phyloP scores from a whole-genome alignment of 2,113 vertebrate genomes.

The Conger conger region DNA sequence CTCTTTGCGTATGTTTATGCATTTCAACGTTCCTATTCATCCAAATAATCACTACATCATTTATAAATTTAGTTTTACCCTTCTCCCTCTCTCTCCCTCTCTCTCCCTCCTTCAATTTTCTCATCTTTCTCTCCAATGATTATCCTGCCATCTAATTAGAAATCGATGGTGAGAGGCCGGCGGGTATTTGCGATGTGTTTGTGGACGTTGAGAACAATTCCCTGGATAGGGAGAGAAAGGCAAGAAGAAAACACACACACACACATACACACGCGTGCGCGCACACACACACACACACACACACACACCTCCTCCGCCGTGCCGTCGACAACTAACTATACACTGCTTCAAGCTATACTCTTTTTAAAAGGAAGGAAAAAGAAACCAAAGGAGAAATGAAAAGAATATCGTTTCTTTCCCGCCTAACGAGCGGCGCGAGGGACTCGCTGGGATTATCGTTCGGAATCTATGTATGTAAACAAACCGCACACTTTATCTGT shows the following conservation, averaged over 20 bases:
- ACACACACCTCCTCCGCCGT: conserved; percentile 16
- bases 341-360: conserved; percentile 66
- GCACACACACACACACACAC: conserved; percentile 19
- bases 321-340: conserved; percentile 53
- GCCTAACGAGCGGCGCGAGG: conserved; percentile 55
- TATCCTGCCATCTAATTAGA: conserved; percentile 82
- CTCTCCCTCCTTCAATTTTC: conserved; percentile 55
- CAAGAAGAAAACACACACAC: conserved; percentile 50
- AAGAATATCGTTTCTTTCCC: conserved; percentile 59
- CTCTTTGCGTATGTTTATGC: conserved; percentile 1
- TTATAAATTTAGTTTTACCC: conserved; percentile 67
- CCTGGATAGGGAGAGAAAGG: conserved; percentile 66
- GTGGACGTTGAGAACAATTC: conserved; percentile 83
- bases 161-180: conserved; percentile 79
- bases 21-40: conserved; percentile 64
- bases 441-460: conserved; percentile 55
- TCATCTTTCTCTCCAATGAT: conserved; percentile 76
- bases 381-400: conserved; percentile 62
- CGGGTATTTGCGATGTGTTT: conserved; percentile 83
- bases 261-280: conserved; percentile 15
- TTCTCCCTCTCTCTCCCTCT: conserved; percentile 56
- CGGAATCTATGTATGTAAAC: conserved; percentile 55
- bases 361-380: conserved; percentile 56
- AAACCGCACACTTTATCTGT: conserved; percentile 35
- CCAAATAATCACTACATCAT: conserved; percentile 70